Conservation (phyloP, 2,797 vertebrate genomes). For the Chanos chanos region DNA sequence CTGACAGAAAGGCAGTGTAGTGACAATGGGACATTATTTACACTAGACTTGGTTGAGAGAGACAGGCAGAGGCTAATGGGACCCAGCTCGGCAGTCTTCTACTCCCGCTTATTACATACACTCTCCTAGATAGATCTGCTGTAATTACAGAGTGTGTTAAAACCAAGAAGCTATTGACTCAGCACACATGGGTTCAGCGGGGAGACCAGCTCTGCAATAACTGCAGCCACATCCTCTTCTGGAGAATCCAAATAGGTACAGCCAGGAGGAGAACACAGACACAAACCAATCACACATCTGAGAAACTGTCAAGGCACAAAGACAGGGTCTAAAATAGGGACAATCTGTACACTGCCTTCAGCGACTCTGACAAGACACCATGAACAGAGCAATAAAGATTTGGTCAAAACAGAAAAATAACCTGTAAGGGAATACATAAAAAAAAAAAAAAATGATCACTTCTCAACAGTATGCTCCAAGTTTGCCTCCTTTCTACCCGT, state of each 20-base stretch:
- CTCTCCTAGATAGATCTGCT: slow-evolving; percentile 27
- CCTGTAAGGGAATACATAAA: no score
- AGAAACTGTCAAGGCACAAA: no score
- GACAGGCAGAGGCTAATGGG: not conserved
- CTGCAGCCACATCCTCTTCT: slow-evolving; percentile 33
- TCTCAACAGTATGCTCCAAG: no score
- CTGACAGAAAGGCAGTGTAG: slow-evolving; percentile 11
- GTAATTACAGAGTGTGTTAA: slow-evolving; percentile 43
- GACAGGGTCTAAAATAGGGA: no score
- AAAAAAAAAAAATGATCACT: no score
- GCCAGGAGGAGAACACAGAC: slow-evolving; percentile 22
- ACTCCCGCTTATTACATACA: slow-evolving; percentile 15
- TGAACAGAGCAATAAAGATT: no score
- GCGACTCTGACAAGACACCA: no score
- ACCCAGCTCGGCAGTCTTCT: slow-evolving; percentile 10
- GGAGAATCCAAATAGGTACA: slow-evolving; percentile 20
- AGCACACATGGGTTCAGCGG: slow-evolving; percentile 11
- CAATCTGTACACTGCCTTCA: no score
- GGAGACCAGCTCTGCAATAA: slow-evolving; percentile 18
- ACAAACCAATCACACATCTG: no score
- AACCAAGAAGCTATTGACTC: slow-evolving; percentile 34
- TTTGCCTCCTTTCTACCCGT: no score
- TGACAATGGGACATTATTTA: slow-evolving; percentile 42
- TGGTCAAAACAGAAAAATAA: no score
- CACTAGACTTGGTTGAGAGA: slow-evolving; percentile 12